Conservation (phyloP, 2,888 invertebrate species). For the Oasisia sp. region DNA sequence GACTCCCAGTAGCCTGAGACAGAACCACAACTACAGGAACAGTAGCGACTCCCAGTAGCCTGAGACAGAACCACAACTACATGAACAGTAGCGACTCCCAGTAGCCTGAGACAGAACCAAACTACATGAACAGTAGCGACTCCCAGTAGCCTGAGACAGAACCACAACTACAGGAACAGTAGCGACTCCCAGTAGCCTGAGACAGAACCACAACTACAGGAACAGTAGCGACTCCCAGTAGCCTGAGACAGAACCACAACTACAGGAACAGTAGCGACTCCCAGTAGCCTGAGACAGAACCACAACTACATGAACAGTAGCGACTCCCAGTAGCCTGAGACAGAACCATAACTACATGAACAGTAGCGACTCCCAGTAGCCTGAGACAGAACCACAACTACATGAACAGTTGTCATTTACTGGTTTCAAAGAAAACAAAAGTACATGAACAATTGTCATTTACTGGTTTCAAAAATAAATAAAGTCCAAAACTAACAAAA, state of each 20-base stretch:
- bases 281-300: constrained; percentile 80
- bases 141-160: constrained; percentile 87
- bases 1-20: constrained; percentile 91
- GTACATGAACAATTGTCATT: background rate
- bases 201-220: background rate
- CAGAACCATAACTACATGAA: background rate
- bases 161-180: constrained; percentile 63
- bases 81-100: constrained; percentile 90
- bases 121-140: constrained; percentile 74
- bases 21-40: background rate
- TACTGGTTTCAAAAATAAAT: too few species aligned
- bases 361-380: constrained; percentile 96
- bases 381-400: constrained; percentile 41
- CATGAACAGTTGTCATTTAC: too few species aligned
- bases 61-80: constrained; percentile 34
- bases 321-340: constrained; percentile 91
- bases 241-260: constrained; percentile 62
- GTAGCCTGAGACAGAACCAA: constrained; percentile 72
- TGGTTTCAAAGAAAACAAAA: too few species aligned
- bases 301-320: constrained; percentile 69
- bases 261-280: constrained; percentile 80
- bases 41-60: constrained; percentile 96
- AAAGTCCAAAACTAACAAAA: too few species aligned
- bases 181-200: constrained; percentile 94
- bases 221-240: constrained; percentile 94